Conservation (phyloP, 2,797 vertebrate species). For the Chaetodon trifasciatus region DNA sequence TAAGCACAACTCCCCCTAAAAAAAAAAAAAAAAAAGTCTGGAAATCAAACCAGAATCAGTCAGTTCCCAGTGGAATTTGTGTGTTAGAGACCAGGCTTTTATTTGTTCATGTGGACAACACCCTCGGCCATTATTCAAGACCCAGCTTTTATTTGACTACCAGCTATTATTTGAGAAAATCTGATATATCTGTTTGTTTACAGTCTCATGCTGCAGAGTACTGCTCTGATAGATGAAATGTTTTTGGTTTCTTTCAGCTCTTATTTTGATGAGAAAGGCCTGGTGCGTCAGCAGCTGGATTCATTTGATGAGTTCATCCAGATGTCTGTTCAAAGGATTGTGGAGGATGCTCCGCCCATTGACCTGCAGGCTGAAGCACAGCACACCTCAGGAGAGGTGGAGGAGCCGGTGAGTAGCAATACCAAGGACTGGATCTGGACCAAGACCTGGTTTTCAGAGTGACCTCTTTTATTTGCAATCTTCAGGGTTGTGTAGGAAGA, state of each 20-base stretch:
- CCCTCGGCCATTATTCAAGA: too few species aligned
- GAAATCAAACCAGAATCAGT: too few species aligned
- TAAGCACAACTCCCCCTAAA: too few species aligned
- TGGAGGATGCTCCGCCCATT: conserved; percentile 97
- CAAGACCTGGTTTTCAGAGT: neutral
- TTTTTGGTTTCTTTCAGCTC: conserved; percentile 81
- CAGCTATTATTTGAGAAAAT: too few species aligned
- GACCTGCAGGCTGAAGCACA: conserved; percentile 98
- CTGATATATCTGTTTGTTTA: too few species aligned
- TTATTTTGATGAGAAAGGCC: conserved; percentile 98
- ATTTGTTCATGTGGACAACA: too few species aligned
- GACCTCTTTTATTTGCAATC: neutral
- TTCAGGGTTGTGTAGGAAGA: neutral
- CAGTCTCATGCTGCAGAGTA: neutral
- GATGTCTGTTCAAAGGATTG: conserved; percentile 99
- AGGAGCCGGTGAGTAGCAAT: conserved; percentile 91
- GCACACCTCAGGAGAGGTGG: conserved; percentile 96
- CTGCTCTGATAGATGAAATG: neutral
- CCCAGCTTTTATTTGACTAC: too few species aligned
- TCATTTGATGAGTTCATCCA: conserved; percentile 99
- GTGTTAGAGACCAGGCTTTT: too few species aligned
- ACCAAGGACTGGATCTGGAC: too few species aligned
- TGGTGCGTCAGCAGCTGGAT: conserved; percentile 97
- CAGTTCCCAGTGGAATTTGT: too few species aligned
- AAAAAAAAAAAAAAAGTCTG: too few species aligned